Conservation (phyloP, 2,797 vertebrate genomes). For the Parauchenoglanis ngamensis region DNA sequence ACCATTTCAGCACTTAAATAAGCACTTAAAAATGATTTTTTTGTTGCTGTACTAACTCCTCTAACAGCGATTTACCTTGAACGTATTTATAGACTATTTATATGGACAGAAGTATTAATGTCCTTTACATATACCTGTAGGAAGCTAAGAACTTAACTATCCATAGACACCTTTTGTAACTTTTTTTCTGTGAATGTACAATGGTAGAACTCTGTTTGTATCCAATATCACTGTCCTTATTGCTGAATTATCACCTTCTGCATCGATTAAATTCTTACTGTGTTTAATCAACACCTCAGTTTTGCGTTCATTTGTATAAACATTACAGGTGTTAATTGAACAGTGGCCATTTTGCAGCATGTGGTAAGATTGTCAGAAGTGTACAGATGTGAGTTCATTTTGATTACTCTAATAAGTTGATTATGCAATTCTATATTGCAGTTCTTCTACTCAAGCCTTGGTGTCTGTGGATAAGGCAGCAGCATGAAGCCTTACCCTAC, state of each 20-base stretch:
- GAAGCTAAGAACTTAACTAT: not conserved
- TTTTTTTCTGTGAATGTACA: not conserved
- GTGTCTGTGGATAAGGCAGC: not conserved
- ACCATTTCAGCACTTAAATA: not conserved
- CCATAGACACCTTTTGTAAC: not conserved
- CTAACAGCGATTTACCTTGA: not conserved
- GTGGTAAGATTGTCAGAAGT: not conserved
- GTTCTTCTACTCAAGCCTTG: not conserved
- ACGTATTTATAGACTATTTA: not conserved
- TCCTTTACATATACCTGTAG: not conserved
- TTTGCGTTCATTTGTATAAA: conserved; percentile 4
- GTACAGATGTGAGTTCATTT: too few species aligned
- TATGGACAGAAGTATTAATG: not conserved
- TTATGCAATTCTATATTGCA: not conserved
- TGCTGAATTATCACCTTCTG: not conserved
- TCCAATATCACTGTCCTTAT: not conserved
- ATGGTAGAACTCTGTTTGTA: not conserved
- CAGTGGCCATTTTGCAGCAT: not conserved
- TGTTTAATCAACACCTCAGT: conserved; percentile 5
- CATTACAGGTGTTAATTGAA: conserved; percentile 10
- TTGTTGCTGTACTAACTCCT: not conserved
- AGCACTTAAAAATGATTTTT: not conserved
- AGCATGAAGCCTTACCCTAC: not conserved
- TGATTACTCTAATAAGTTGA: not conserved
- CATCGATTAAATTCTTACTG: not conserved